Conservation (phyloP, 2,888 invertebrate genomes). For the Neoascia interrupta region DNA sequence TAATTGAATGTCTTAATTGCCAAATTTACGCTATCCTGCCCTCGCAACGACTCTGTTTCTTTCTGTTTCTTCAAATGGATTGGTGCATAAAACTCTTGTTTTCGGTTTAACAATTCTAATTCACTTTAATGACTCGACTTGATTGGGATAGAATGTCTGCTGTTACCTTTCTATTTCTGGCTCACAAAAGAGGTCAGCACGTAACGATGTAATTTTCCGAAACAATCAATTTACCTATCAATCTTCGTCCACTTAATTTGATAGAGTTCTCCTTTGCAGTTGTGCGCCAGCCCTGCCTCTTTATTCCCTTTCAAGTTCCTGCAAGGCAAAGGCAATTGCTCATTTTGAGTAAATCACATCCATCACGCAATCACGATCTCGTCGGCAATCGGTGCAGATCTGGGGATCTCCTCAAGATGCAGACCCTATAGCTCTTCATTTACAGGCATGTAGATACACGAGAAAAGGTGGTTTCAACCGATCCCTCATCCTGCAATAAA, state of each 20-base stretch:
- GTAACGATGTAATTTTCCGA: conserved; percentile 63
- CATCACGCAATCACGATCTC: conserved; percentile 68
- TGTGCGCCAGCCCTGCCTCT: background rate
- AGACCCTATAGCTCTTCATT: conserved; percentile 17
- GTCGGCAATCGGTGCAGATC: conserved; percentile 49
- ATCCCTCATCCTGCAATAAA: conserved; percentile 47
- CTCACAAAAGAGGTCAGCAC: conserved; percentile 56
- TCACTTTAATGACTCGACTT: background rate
- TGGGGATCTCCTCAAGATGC: conserved; percentile 56
- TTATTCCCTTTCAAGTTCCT: background rate
- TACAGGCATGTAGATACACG: conserved; percentile 10
- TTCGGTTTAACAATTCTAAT: background rate
- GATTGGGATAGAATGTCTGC: conserved; percentile 14
- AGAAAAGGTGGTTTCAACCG: background rate
- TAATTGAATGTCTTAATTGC: no score
- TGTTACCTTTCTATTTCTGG: conserved; percentile 3
- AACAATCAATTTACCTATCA: conserved; percentile 68
- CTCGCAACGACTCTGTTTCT: no score
- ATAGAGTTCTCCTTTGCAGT: conserved; percentile 24
- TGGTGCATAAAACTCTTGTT: background rate
- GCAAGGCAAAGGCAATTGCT: conserved; percentile 46
- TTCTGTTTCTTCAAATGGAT: no score
- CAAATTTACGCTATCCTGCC: no score
- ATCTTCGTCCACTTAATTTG: conserved; percentile 66
- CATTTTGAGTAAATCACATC: conserved; percentile 67